phyloP scores from a whole-genome alignment of 1,140 invertebrate species.

The Drosophila pseudoobscura region DNA sequence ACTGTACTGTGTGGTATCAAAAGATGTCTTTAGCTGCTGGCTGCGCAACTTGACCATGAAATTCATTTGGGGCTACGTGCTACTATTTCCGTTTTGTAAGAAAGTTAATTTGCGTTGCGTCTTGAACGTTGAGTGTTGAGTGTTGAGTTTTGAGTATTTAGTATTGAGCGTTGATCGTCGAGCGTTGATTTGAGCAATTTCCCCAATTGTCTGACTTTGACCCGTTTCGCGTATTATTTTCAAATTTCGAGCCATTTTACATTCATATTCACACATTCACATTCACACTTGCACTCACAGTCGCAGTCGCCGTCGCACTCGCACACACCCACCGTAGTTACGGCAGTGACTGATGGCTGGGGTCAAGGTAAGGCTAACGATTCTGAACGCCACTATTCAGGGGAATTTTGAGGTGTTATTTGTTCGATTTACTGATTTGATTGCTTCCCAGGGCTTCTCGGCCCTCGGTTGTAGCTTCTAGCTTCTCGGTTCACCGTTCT shows the following conservation, averaged over 20 bases:
- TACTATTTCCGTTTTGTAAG: slow-evolving; percentile 78
- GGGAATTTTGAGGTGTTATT: neutral
- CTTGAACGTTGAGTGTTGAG: slow-evolving; percentile 4
- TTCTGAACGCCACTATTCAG: slow-evolving; percentile 1
- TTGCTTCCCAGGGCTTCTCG: neutral
- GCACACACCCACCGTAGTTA: neutral
- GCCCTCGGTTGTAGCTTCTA: too few species aligned
- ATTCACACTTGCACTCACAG: too few species aligned
- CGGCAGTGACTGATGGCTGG: too few species aligned
- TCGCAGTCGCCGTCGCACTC: too few species aligned
- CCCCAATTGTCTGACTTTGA: slow-evolving; percentile 69
- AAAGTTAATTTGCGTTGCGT: slow-evolving; percentile 57
- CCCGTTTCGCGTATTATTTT: slow-evolving; percentile 59
- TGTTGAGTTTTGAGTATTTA: slow-evolving; percentile 19
- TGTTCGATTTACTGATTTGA: slow-evolving; percentile 6
- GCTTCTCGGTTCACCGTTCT: neutral
- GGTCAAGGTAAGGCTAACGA: neutral
- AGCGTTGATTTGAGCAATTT: slow-evolving; percentile 62
- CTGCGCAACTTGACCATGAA: slow-evolving; percentile 67
- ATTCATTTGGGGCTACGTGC: slow-evolving; percentile 70
- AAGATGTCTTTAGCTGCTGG: slow-evolving; percentile 19
- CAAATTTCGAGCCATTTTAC: slow-evolving; percentile 31
- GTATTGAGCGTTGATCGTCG: neutral
- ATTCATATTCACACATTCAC: slow-evolving; percentile 4
- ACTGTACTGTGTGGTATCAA: slow-evolving; percentile 2